Base-by-base conservation (phyloP, 2,113 vertebrate species). In the Hypanus sabinus region DNA sequence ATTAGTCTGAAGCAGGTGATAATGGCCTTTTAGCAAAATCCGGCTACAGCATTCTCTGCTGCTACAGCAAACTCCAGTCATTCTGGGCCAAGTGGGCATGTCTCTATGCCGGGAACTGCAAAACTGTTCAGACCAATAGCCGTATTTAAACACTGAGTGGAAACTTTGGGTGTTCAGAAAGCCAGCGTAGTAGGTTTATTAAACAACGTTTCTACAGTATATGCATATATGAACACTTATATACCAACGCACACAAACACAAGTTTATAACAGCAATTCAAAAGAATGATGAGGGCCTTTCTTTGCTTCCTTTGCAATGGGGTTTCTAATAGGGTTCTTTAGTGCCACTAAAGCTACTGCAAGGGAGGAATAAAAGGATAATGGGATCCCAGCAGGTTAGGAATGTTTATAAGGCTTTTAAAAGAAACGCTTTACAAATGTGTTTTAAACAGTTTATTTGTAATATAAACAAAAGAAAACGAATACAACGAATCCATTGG, bases 391-490 rank as follows among this genome's bases (percentile, higher is more conserved):
- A n/a, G n/a, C 5, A 5, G 83, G 60, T n/a, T 9, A 62, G 65
- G 65, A 65, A 5, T 60, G 24, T 88, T 62, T 65, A 57, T 0
- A 10, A 60, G 3, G 30, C 14, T 88, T 33, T 18, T 16, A 70
- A 65, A 33, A 36, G 30, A 68, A 70, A 7, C 68, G 70, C 65
- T 46, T 36, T 27, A 55, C 91, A 93, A 55, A 27, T 93, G 68
- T 93, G 12, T 73, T 93, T 73, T 93, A 36, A 68, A 93, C 33
- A 75, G n/a, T 93, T 93, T 93, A 93, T 93, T 93, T 36, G 55
- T 93, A 24, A 55, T 93, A 70, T 70, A 91, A 71, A 93, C 71
- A 70, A 65, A 90, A 92, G 71, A 93, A 93, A 68, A 73, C n/a
- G 20, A 73, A 93, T 93, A 93, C 65, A 93, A 71, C 38, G 65